Base-by-base conservation (phyloP, 2,113 vertebrate species). In the Tonatia bakeri region DNA sequence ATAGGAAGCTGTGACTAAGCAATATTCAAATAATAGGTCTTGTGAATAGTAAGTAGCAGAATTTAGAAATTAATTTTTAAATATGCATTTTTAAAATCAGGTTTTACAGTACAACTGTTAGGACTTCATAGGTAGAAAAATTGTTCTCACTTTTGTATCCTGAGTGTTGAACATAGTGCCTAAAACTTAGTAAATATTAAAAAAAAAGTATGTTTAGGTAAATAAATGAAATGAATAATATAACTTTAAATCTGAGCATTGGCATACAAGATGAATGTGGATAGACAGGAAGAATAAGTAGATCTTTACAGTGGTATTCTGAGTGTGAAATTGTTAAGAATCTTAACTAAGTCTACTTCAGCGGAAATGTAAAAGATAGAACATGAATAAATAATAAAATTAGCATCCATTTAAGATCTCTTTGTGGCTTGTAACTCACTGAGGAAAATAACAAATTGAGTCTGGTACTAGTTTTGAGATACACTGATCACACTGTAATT, bases 401-500 rank as follows among this genome's bases (percentile, higher is more conserved):
- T n/a, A 69, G 11, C 7, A 76, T 20, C 14, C 17, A 40, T 36
- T 59, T 10, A 87, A 31, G 9, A 17, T 91, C 7, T 79, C 19
- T 59, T 28, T 72, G 1, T 81, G 11, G 16, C 8, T 88, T 65
- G 19, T 7, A 45, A 1, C 12, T 83, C 20, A 19, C 26, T 36
- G 26, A 90, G 7, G 26, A 91, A 47, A 90, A 92, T 84, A 72
- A 76, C 3, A 59, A 87, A 40, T 4, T 38, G 13, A 61, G 2
- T 7, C 26, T 61, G 10, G 59, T 72, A n/a, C 24, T 36, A 69
- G 3, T 38, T 52, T 28, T 56, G 65, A 70, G 61, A n/a, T 28
- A n/a, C 52, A 83, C 45, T 89, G 81, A 91, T 69, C 59, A 72
- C 28, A 15, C 33, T 87, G 22, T 47, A 93, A 70, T 85, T 94